A percentile compares a stretch with the other conserved stretches of the same genome.
Conservation (phyloP, 2,113 vertebrate genomes). For the Phylloscopus trochiloides region DNA sequence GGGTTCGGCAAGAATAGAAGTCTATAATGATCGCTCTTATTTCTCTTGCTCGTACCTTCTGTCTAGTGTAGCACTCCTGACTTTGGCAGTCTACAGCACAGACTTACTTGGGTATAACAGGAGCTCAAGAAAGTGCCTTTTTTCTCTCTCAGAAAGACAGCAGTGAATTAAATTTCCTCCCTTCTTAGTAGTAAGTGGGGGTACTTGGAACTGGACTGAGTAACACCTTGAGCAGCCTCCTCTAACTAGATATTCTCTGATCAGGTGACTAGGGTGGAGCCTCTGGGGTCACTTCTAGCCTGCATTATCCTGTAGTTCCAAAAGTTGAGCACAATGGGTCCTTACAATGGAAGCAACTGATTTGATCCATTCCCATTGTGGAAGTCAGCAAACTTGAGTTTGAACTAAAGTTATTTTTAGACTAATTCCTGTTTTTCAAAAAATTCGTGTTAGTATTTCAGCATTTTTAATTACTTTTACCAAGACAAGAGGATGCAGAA, state of each 20-base stretch:
- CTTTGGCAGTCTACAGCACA: background rate
- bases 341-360: background rate
- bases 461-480: background rate
- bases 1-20: background rate
- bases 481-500: background rate
- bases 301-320: background rate
- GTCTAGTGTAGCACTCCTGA: background rate
- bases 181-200: background rate
- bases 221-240: background rate
- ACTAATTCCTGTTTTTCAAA: background rate
- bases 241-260: background rate
- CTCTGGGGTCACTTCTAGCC: background rate
- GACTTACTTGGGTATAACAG: background rate
- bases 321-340: background rate
- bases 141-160: background rate
- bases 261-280: background rate
- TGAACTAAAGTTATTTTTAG: background rate
- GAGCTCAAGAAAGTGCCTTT: background rate
- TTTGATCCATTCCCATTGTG: background rate
- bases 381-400: background rate
- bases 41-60: background rate
- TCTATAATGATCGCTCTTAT: background rate
- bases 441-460: background rate
- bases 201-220: background rate
- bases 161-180: background rate